A percentile compares a stretch with the other conserved stretches of the same genome.
These are phyloP conservation scores for Lycophotia porphyrea DNA, from an alignment of 2,888 invertebrate species.

Conservation along the genomic window DNA sequence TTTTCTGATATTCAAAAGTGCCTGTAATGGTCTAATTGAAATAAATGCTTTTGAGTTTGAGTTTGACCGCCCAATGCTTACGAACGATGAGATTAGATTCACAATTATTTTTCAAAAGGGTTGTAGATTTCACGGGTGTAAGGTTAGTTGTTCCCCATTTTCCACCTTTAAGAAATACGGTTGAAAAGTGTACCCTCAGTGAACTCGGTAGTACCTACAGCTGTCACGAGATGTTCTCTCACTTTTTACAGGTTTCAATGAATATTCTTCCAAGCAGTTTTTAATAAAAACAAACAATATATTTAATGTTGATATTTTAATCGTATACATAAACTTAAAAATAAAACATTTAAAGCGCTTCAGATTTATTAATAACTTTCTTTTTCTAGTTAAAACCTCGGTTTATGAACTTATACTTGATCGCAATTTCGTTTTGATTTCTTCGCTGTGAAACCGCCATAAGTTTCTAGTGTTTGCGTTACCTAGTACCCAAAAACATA, in stretches of 20 bases:
- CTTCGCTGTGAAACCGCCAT: constrained; percentile 72
- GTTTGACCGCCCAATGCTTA: no score
- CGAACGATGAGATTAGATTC: not conserved
- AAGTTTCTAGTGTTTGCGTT: constrained; percentile 80
- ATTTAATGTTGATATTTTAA: not conserved
- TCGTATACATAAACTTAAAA: constrained; percentile 4
- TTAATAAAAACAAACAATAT: not conserved
- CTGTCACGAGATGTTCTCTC: not conserved
- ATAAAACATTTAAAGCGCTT: not conserved
- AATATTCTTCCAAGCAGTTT: not conserved
- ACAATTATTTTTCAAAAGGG: not conserved
- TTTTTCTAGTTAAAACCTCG: not conserved
- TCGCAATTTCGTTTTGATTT: constrained; percentile 37
- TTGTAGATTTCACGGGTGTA: not conserved
- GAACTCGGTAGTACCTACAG: no score
- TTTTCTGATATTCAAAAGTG: no score
- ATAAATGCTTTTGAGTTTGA: no score
- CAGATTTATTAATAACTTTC: not conserved
- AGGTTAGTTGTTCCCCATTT: no score
- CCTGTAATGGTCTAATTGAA: no score
- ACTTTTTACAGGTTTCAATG: not conserved
- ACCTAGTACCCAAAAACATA: constrained; percentile 84
- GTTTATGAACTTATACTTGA: constrained; percentile 47
- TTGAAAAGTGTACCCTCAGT: no score
- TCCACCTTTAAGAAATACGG: no score